Evolutionary conservation across 2,888 invertebrate genomes (phyloP), one percentile per base, ranked within the genome.

Genomic region (Ectobius pallidus): DNA sequence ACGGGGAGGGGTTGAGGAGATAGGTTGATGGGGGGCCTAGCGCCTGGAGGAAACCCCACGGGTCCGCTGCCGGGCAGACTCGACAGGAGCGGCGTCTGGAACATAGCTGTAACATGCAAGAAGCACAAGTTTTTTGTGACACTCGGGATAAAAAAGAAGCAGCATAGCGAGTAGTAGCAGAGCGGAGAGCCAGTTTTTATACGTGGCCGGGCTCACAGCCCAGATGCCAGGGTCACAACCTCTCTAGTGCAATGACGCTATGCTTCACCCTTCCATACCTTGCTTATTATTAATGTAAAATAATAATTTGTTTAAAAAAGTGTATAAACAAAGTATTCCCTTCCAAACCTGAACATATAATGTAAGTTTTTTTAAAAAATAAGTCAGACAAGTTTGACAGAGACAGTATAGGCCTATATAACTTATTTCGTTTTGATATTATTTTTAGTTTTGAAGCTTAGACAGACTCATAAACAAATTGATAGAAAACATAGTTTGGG

Each of bases 61-160:
- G 78, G 76, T 49, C 78, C 76, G 70, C 75, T 73, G 20, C 52
- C 68, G 30, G 77, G 77, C 76, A 79, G 61, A 69, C 74, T 74
- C 65, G 85, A 82, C 71, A 84, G 81, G 65, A 86, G 81, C 11
- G 86, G 86, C 7, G 84, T 88, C 85, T 94, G 94, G 83, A 95
- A 95, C 76, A 92, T 86, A 34, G 34, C 34, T 7, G 34, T 34
- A 34, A 34, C 34, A 34, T 34, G 34, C 34, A 34, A 34, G 34
- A 34, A 34, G 34, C 34, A 11, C 6, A 11, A 6, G 34, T 34
- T 34, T 34, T 34, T 46, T 46, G 4, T 46, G 4, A 3, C 3
- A 14, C 16, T 14, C 46, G n/a, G 18, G 16, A 44, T 18, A 62
- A 49, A 61, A 55, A 71, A 55, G 30, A 22, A 34, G 32, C 7